Evolutionary conservation across 2,888 invertebrate species (phyloP).

Genomic region (Clistopyga incitator): DNA sequence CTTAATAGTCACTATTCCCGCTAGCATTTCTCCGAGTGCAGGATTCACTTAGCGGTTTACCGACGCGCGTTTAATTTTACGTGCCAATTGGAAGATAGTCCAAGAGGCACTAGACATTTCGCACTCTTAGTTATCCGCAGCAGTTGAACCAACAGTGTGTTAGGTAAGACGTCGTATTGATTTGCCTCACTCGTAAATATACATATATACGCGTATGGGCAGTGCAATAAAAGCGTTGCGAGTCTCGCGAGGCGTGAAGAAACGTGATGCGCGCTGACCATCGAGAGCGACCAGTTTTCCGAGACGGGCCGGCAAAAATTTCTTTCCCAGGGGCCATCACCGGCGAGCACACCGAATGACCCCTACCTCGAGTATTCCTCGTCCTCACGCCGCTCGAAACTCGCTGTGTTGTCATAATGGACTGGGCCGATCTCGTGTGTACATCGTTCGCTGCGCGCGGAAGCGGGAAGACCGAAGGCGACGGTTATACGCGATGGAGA

Average conservation of each 20-base stretch:
- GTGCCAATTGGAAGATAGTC: background rate
- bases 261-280: constrained; percentile 8
- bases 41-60: background rate
- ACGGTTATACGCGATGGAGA: constrained; percentile 28
- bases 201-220: background rate
- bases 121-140: background rate
- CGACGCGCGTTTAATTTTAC: background rate
- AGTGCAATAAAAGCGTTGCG: constrained; percentile 36
- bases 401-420: constrained; percentile 65
- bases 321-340: constrained; percentile 73
- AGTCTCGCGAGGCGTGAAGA: constrained; percentile 59
- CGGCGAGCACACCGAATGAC: constrained; percentile 36
- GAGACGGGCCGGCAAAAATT: constrained; percentile 70
- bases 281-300: constrained; percentile 74
- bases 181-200: constrained; percentile 21
- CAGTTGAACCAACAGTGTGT: background rate
- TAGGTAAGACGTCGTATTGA: background rate
- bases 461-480: constrained; percentile 31
- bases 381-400: constrained; percentile 51
- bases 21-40: background rate
- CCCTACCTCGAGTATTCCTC: constrained; percentile 50
- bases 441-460: constrained; percentile 23
- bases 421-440: constrained; percentile 43
- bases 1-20: too few relatives aligned
- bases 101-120: background rate